Evolutionary conservation across 2,888 invertebrate species (phyloP).

Genomic region (Drosophila suboccidentalis): DNA sequence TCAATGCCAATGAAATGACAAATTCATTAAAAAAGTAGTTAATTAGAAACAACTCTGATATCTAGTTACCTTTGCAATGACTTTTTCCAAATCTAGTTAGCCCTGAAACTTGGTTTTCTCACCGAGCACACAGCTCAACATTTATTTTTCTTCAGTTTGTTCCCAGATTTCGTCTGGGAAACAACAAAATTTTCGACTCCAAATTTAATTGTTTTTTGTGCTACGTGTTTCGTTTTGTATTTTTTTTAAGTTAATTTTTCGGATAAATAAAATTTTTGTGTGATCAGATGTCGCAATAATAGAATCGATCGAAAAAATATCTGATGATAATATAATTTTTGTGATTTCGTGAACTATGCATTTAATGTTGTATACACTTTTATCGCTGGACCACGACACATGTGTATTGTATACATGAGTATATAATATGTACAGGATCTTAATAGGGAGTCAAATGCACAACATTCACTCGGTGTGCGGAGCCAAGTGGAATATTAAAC

Average conservation of each 20-base stretch:
- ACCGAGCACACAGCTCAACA: not conserved
- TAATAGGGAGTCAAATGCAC: not conserved
- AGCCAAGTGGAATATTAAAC: not conserved
- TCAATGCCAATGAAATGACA: too few relatives aligned
- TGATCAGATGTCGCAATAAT: not conserved
- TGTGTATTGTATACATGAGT: too few relatives aligned
- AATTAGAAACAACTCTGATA: too few relatives aligned
- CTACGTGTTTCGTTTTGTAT: not conserved
- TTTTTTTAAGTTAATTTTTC: not conserved
- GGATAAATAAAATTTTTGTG: slow-evolving; percentile 3
- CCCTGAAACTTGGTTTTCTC: not conserved
- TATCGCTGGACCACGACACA: not conserved
- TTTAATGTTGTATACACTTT: not conserved
- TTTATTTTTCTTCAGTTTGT: slow-evolving; percentile 17
- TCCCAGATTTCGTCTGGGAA: slow-evolving; percentile 15
- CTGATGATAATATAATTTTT: not conserved
- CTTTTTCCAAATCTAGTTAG: slow-evolving; percentile 18
- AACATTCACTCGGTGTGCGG: slow-evolving; percentile 3
- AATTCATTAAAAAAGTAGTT: too few relatives aligned
- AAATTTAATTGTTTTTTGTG: slow-evolving; percentile 12
- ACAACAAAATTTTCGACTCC: slow-evolving; percentile 23
- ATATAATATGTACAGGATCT: not conserved
- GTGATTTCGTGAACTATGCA: not conserved
- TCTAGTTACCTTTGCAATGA: not conserved
- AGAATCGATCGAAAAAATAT: not conserved